Conservation (phyloP, 2,888 invertebrate genomes). For the Caenorhabditis macrosperma region DNA sequence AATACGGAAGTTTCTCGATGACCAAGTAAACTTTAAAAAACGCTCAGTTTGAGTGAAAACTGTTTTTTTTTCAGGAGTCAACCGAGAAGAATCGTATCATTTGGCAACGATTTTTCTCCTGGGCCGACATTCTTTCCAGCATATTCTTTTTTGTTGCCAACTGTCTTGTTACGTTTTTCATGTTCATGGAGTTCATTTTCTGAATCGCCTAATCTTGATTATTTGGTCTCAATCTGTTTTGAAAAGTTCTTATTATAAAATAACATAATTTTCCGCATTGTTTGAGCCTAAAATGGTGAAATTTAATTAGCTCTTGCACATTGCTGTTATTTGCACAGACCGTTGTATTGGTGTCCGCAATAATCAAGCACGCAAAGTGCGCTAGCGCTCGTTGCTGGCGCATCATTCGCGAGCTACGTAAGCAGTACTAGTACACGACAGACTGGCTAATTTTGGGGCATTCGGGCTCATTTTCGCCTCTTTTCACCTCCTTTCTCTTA, state of each 20-base stretch:
- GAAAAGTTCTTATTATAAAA: no score
- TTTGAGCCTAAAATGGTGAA: no score
- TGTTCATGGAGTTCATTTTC: slow-evolving; percentile 61
- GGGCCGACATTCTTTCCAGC: slow-evolving; percentile 67
- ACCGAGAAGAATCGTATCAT: slow-evolving; percentile 63
- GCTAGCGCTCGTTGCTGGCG: slow-evolving; percentile 17
- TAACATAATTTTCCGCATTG: no score
- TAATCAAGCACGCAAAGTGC: slow-evolving; percentile 12
- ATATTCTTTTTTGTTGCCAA: slow-evolving; percentile 66
- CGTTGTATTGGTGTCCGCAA: no score
- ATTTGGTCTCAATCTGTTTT: no score
- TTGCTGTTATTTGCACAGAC: no score
- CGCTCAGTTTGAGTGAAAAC: no score
- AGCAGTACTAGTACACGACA: background rate
- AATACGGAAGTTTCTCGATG: slow-evolving; percentile 62
- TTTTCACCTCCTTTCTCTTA: background rate
- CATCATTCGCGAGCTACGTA: slow-evolving; percentile 23
- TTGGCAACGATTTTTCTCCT: slow-evolving; percentile 72
- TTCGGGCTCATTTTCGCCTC: background rate
- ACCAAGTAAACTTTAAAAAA: slow-evolving; percentile 39
- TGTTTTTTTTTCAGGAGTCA: slow-evolving; percentile 39
- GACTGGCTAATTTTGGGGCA: background rate
- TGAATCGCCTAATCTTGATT: slow-evolving; percentile 27
- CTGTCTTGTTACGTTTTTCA: slow-evolving; percentile 59
- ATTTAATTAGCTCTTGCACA: background rate